Conservation (phyloP, 2,888 invertebrate genomes). For the Pediacus dermestoides region DNA sequence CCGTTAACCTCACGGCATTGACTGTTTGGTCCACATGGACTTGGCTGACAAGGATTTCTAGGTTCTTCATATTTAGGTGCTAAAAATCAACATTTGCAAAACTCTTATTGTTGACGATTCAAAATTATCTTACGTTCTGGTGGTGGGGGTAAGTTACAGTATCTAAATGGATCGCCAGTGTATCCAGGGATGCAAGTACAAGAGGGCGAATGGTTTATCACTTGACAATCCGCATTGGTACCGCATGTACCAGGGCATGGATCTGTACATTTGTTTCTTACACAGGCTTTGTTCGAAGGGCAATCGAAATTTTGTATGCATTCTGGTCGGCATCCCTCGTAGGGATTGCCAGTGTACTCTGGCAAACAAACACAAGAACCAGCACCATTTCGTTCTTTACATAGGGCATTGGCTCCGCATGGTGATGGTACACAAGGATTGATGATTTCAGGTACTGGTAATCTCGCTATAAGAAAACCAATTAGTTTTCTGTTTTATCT, state of each 20-base stretch:
- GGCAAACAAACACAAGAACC: constrained; percentile 70
- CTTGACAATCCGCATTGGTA: constrained; percentile 63
- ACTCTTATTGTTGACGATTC: no score
- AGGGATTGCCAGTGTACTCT: constrained; percentile 74
- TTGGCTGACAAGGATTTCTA: constrained; percentile 61
- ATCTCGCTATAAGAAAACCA: constrained; percentile 28
- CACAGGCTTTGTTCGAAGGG: constrained; percentile 60
- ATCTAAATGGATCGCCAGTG: constrained; percentile 64
- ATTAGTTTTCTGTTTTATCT: no score
- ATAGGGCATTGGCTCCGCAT: constrained; percentile 65
- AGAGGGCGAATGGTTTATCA: constrained; percentile 62
- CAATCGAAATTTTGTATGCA: constrained; percentile 65
- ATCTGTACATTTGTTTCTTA: constrained; percentile 63
- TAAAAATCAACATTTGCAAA: no score
- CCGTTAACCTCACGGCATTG: constrained; percentile 67
- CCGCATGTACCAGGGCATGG: constrained; percentile 70
- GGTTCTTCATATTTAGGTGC: constrained; percentile 34
- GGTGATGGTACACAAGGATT: constrained; percentile 69
- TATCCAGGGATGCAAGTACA: constrained; percentile 62
- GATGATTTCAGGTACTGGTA: constrained; percentile 31
- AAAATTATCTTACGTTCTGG: constrained; percentile 49
- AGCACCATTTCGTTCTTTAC: constrained; percentile 67
- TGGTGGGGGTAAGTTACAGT: constrained; percentile 41
- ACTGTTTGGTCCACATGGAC: constrained; percentile 75
- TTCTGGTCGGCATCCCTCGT: constrained; percentile 68